Conservation (phyloP, 2,113 vertebrate genomes). For the Chauna torquata region DNA sequence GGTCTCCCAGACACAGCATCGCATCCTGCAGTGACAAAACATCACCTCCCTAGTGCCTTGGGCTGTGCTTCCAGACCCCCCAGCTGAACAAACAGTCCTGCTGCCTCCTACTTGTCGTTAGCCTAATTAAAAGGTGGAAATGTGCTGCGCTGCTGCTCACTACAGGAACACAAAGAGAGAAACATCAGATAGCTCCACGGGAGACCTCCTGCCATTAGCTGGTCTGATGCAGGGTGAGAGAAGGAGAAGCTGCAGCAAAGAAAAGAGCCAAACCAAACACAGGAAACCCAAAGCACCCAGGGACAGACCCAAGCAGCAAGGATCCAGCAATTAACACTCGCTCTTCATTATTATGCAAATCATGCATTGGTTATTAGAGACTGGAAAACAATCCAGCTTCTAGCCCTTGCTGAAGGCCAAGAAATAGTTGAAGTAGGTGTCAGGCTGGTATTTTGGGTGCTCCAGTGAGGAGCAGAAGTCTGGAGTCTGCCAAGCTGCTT, state of each 20-base stretch:
- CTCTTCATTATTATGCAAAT: neutral
- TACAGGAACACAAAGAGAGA: neutral
- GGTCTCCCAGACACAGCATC: neutral
- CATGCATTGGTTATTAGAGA: neutral
- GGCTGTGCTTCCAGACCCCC: neutral
- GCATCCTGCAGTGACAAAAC: accelerated
- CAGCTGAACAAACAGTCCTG: neutral
- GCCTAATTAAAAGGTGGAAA: neutral
- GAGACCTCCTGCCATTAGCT: neutral
- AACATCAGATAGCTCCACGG: neutral
- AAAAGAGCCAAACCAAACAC: neutral
- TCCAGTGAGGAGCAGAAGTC: neutral
- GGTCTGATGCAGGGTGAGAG: neutral
- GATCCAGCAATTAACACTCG: neutral
- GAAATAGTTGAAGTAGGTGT: neutral
- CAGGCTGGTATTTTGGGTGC: neutral
- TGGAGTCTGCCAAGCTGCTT: neutral
- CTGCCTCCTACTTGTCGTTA: neutral
- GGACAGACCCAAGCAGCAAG: neutral
- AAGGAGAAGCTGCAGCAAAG: neutral
- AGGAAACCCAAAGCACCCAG: accelerated
- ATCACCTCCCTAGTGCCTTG: neutral
- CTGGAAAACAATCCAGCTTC: neutral
- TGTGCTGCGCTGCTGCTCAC: neutral
- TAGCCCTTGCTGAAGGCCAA: neutral